Conservation (phyloP, 2,888 invertebrate species). For the Eugnorisma glareosa region DNA sequence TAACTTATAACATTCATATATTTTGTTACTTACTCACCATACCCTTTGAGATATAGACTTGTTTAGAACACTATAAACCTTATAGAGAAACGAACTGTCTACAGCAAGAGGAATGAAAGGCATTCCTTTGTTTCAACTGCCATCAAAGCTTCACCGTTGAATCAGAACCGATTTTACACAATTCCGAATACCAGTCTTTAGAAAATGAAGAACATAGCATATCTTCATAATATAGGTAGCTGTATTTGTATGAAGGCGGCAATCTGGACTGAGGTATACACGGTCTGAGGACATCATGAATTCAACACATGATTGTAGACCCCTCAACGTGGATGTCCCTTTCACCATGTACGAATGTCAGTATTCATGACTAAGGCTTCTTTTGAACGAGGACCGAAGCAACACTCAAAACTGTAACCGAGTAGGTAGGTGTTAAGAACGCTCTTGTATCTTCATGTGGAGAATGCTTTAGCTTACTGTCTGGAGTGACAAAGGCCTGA, state of each 20-base stretch:
- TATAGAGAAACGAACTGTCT: not conserved
- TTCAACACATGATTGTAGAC: not conserved
- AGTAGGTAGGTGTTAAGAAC: not conserved
- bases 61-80: not conserved
- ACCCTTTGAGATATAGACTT: not conserved
- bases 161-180: slow-evolving; percentile 25
- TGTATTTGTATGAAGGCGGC: slow-evolving; percentile 1
- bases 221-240: not conserved
- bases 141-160: slow-evolving; percentile 30
- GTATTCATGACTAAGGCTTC: slow-evolving; percentile 14
- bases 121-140: slow-evolving; percentile 46
- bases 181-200: slow-evolving; percentile 21
- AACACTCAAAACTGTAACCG: not conserved
- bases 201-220: slow-evolving; percentile 13
- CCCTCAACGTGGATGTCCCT: not conserved
- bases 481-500: not conserved
- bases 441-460: not conserved
- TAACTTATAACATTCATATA: not conserved
- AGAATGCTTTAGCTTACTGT: slow-evolving; percentile 1
- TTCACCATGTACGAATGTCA: slow-evolving; percentile 6
- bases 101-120: slow-evolving; percentile 24
- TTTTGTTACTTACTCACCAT: not conserved
- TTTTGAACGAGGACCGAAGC: slow-evolving; percentile 5
- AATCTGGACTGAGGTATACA: not conserved
- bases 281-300: not conserved